Evolutionary conservation across 2,113 vertebrate species (phyloP), one percentile per base, ranked within the genome.

Genomic region (Chloebia gouldiae): DNA sequence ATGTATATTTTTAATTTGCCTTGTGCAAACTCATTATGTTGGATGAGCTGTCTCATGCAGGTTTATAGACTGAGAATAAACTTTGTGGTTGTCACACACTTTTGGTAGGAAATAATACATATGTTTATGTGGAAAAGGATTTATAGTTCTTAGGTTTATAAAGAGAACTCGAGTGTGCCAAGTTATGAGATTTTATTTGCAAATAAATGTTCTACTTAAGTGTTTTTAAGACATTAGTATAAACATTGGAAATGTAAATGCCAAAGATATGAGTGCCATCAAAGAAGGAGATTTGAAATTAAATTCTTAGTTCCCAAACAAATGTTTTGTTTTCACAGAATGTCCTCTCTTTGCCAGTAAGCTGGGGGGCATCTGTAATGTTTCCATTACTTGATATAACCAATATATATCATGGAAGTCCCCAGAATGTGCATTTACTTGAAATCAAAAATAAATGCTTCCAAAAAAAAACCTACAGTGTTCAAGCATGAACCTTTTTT

Each of bases 141-240:
- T 97, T 95, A 79, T 82, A 89, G 92, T 92, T 91, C 75, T 80
- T 93, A 69, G 70, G 85, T 87, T 94, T 94, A 81, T 95, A 86
- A 96, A 95, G 95, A 75, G 57, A 94, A 12, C 53, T 16, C 20
- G 3, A 81, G 59, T 56, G 73, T 94, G 93, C 96, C 96, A 97
- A 96, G 92, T 95, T 97, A 70, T 85, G 78, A 94, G 97, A 92
- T 79, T 97, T 87, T 96, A 96, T 96, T 97, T 97, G 80, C 93
- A 98, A 97, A 97, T 87, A 96, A 90, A 89, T 18, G 42, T 97
- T 85, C 80, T 93, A 66, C 85, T 94, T 90, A 97, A 94, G 24
- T 79, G 68, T 82, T 92, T 79, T 95, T 90, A 81, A 80, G 56
- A 77, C 77, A 56, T 39, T 88, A 49, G 37, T 93, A 53, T 93